Evolutionary conservation across 2,797 vertebrate genomes (phyloP).

Genomic region (Falco peregrinus): DNA sequence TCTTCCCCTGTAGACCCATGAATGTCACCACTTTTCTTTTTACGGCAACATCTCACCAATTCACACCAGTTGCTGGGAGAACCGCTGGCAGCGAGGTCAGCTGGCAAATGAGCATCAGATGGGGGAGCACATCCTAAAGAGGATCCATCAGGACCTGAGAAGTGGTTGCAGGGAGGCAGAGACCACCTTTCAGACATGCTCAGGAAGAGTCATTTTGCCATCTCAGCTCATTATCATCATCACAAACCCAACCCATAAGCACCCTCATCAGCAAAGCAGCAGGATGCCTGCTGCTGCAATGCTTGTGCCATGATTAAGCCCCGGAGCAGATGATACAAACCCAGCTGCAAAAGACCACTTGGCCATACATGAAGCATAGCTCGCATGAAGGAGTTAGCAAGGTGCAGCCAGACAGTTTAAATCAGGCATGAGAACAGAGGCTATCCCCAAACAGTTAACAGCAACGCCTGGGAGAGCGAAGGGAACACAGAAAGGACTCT

Average conservation of each 20-base stretch:
- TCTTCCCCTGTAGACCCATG: neutral
- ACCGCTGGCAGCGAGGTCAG: accelerated
- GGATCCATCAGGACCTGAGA: neutral
- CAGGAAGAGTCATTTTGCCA: neutral
- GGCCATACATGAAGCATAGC: accelerated
- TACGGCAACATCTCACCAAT: accelerated
- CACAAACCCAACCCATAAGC: neutral
- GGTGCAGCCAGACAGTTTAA: neutral
- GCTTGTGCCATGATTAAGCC: accelerated
- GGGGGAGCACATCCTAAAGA: neutral
- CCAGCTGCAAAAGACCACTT: neutral
- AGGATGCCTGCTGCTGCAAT: neutral
- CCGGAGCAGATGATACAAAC: accelerated
- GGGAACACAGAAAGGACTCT: neutral
- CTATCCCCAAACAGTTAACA: neutral
- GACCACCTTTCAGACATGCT: neutral
- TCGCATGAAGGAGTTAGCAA: accelerated
- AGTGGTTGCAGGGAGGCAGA: neutral
- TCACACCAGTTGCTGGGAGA: neutral
- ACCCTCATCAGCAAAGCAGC: neutral
- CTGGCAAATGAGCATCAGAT: accelerated
- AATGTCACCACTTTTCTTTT: neutral
- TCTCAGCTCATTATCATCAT: neutral
- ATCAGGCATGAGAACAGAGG: neutral
- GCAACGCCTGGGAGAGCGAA: neutral